Evolutionary conservation across 2,797 vertebrate species (phyloP).

Genomic region (Perodicticus potto): DNA sequence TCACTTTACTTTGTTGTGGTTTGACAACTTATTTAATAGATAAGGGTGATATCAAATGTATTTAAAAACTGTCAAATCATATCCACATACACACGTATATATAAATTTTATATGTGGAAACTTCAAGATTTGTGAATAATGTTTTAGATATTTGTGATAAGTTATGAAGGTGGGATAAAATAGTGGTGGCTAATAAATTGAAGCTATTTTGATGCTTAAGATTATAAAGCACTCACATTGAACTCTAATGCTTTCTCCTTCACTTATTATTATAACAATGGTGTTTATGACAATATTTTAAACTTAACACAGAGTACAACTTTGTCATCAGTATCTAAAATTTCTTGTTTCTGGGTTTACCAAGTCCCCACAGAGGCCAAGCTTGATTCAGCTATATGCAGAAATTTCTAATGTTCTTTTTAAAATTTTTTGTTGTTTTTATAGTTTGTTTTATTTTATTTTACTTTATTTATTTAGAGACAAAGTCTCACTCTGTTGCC

Average conservation of each 20-base stretch:
- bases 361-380: not conserved
- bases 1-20: not conserved
- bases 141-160: constrained; percentile 32
- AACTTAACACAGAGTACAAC: not conserved
- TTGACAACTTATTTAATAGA: not conserved
- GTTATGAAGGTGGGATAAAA: not conserved
- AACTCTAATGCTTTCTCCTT: not conserved
- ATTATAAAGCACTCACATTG: not conserved
- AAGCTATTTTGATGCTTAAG: constrained; percentile 4
- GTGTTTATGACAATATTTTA: not conserved
- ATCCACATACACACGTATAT: not conserved
- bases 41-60: not conserved
- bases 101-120: not conserved
- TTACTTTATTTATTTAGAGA: not conserved
- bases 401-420: not conserved
- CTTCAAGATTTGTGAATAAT: not conserved
- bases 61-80: not conserved
- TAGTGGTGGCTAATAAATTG: not conserved
- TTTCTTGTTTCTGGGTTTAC: not conserved
- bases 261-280: not conserved
- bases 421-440: too few relatives aligned
- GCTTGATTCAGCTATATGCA: not conserved
- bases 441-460: not conserved
- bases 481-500: too few relatives aligned
- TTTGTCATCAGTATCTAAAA: not conserved